These are phyloP conservation scores for Lithophane ornitopus DNA, from an alignment of 2,888 invertebrate species.

Conservation along the genomic window DNA sequence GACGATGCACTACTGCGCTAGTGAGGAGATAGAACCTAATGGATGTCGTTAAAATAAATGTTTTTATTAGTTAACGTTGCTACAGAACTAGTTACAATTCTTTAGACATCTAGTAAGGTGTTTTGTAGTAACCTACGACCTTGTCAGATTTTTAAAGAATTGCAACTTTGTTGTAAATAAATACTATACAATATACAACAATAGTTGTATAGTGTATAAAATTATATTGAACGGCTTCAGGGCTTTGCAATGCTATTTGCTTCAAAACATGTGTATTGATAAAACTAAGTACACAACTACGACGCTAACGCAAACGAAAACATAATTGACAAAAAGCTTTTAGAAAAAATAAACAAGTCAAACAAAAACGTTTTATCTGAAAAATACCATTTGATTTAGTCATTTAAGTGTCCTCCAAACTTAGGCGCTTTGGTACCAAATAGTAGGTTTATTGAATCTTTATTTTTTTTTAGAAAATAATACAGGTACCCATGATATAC, in stretches of 20 bases:
- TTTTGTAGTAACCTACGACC: not conserved
- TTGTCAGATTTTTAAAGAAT: not conserved
- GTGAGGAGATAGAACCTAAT: constrained; percentile 46
- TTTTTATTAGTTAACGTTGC: not conserved
- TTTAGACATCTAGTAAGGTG: not conserved
- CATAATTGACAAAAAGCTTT: not conserved
- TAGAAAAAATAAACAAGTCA: not conserved
- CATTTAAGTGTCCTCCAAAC: not conserved
- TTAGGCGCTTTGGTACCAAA: not conserved
- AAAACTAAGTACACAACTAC: not conserved
- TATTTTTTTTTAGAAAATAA: not conserved
- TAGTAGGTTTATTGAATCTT: not conserved
- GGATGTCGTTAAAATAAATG: constrained; percentile 32
- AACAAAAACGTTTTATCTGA: not conserved
- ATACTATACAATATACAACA: not conserved
- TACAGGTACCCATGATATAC: too few species aligned
- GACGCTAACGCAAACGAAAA: not conserved
- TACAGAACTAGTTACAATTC: not conserved
- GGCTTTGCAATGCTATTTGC: not conserved
- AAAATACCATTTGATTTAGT: not conserved
- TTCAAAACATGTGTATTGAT: not conserved
- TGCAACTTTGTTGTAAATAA: not conserved
- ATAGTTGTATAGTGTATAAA: not conserved
- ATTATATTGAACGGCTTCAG: not conserved
- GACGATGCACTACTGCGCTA: constrained; percentile 67